Evolutionary conservation across 2,797 vertebrate species (phyloP).

Genomic region (Megaceryle alcyon): DNA sequence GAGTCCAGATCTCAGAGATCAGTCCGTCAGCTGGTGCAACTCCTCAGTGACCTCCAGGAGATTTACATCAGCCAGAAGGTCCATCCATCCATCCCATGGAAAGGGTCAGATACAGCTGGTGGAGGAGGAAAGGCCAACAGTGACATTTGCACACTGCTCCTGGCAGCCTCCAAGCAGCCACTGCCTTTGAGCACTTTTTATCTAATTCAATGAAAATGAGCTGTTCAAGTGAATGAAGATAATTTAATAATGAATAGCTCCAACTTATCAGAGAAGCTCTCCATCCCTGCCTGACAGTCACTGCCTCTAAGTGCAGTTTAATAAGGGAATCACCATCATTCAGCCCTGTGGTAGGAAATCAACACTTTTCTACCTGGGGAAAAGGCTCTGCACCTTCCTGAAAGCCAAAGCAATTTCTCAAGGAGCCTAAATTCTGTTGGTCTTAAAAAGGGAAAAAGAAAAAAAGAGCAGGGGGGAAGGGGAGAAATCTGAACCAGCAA

Average conservation of each 20-base stretch:
- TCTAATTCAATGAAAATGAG: constrained; percentile 65
- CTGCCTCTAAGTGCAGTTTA: constrained; percentile 75
- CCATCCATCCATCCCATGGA: neutral
- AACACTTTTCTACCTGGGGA: constrained; percentile 20
- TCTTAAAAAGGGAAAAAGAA: neutral
- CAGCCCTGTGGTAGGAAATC: constrained; percentile 48
- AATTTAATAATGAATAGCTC: constrained; percentile 76
- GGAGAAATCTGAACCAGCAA: neutral
- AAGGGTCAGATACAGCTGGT: neutral
- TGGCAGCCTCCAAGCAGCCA: constrained; percentile 45
- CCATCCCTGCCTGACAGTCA: constrained; percentile 63
- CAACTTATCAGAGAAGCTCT: constrained; percentile 72
- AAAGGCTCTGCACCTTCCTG: neutral
- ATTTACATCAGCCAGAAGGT: neutral
- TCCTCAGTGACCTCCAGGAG: neutral
- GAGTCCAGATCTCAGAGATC: neutral
- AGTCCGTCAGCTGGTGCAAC: neutral
- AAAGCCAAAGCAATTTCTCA: constrained; percentile 46
- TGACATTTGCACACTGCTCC: constrained; percentile 8
- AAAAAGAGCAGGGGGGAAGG: no score
- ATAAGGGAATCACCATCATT: constrained; percentile 66
- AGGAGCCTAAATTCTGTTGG: neutral
- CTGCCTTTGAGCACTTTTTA: constrained; percentile 52
- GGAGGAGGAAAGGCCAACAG: neutral
- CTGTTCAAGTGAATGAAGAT: constrained; percentile 65